Evolutionary conservation across 2,888 invertebrate species (phyloP).

Genomic region (Dendrolimus pini): DNA sequence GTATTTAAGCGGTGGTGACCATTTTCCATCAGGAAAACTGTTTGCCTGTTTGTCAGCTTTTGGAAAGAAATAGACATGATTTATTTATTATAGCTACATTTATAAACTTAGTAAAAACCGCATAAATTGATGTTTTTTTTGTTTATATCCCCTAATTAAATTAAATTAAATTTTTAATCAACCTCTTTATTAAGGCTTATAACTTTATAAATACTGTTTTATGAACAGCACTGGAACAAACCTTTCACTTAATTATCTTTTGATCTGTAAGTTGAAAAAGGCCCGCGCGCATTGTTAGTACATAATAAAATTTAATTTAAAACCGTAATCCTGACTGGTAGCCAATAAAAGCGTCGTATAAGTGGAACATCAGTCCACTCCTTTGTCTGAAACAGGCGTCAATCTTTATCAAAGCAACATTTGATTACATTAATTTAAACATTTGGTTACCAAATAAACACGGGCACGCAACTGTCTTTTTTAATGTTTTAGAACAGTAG

Average conservation of each 20-base stretch:
- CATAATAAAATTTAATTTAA: neutral
- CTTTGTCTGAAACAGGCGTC: slow-evolving; percentile 25
- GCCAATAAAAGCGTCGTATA: slow-evolving; percentile 1
- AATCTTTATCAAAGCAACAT: slow-evolving; percentile 32
- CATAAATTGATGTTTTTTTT: too few relatives aligned
- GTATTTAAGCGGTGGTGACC: too few relatives aligned
- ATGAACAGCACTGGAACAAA: neutral
- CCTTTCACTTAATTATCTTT: neutral
- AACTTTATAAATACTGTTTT: neutral
- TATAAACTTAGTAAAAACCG: too few relatives aligned
- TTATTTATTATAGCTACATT: too few relatives aligned
- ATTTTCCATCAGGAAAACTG: too few relatives aligned
- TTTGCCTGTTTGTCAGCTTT: too few relatives aligned
- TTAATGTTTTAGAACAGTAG: slow-evolving; percentile 5
- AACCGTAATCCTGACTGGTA: neutral
- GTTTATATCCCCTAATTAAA: too few relatives aligned
- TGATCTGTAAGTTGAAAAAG: neutral
- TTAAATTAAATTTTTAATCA: too few relatives aligned
- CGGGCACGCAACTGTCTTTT: neutral
- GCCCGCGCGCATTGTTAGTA: neutral
- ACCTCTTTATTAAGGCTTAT: neutral
- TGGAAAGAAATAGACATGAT: too few relatives aligned
- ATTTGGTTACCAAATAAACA: slow-evolving; percentile 12
- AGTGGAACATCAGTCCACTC: slow-evolving; percentile 4
- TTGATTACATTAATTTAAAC: slow-evolving; percentile 34